phyloP scores from a whole-genome alignment of 2,113 vertebrate species.

The Pachypanchax playfairii region DNA sequence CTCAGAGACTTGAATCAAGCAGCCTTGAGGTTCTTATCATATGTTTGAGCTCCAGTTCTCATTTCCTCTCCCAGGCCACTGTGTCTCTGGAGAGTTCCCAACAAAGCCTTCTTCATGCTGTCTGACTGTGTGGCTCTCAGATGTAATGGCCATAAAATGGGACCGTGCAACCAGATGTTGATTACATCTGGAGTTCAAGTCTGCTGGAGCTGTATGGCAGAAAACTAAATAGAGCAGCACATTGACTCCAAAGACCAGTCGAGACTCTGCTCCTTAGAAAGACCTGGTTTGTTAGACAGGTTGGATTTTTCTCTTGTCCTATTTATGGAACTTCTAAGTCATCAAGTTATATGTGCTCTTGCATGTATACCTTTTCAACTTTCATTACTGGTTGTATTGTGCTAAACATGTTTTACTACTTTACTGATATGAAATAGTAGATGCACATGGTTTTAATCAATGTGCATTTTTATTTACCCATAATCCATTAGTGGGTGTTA shows the following conservation, averaged over 20 bases:
- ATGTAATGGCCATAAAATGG: constrained; percentile 67
- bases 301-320: too few species aligned
- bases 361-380: too few species aligned
- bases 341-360: too few species aligned
- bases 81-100: constrained; percentile 47
- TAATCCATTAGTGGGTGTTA: constrained; percentile 55
- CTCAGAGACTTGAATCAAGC: constrained; percentile 28
- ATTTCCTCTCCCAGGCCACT: constrained; percentile 60
- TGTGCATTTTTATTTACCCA: neutral
- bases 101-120: constrained; percentile 67
- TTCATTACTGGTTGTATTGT: too few species aligned
- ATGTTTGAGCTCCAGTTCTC: constrained; percentile 51
- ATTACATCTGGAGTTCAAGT: constrained; percentile 61
- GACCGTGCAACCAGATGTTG: constrained; percentile 58
- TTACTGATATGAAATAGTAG: neutral
- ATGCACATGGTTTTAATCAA: constrained; percentile 44
- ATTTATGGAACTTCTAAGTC: too few species aligned
- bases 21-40: constrained; percentile 62
- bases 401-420: neutral
- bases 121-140: constrained; percentile 55
- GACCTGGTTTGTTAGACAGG: neutral
- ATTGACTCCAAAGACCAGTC: constrained; percentile 3
- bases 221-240: constrained; percentile 17
- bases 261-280: neutral
- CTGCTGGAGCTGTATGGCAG: constrained; percentile 19